A percentile compares a stretch with the other conserved stretches of the same genome.
phyloP scores from a whole-genome alignment of 2,888 invertebrate species.

The Apoda limacodes region DNA sequence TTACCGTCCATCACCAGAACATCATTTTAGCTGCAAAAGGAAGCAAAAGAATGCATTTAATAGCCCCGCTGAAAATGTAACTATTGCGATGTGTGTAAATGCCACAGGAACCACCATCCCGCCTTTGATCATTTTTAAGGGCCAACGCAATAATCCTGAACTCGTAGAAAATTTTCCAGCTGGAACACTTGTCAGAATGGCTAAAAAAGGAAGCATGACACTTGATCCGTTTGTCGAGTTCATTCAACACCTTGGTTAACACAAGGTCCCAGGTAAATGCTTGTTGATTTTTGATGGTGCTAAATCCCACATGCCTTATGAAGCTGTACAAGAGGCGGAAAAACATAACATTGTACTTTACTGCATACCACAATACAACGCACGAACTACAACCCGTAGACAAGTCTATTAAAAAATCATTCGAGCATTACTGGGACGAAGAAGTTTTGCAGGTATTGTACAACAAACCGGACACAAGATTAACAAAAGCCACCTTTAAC shows the following conservation, averaged over 20 bases:
- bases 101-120: slow-evolving; percentile 9
- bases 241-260: slow-evolving; percentile 12
- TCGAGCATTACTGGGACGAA: slow-evolving; percentile 14
- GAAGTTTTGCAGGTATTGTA: slow-evolving; percentile 9
- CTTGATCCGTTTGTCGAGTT: slow-evolving; percentile 7
- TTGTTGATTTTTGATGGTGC: slow-evolving; percentile 16
- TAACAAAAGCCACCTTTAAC: slow-evolving; percentile 12
- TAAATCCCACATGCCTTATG: slow-evolving; percentile 11
- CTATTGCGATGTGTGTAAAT: too few species aligned
- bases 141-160: slow-evolving; percentile 12
- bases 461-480: slow-evolving; percentile 3
- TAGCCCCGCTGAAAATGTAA: slow-evolving; percentile 14
- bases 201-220: slow-evolving; percentile 18
- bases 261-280: slow-evolving; percentile 13
- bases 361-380: slow-evolving; percentile 15
- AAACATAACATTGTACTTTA: slow-evolving; percentile 13
- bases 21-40: too few species aligned
- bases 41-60: slow-evolving; percentile 11
- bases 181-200: slow-evolving; percentile 15
- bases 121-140: too few species aligned
- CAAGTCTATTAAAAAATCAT: slow-evolving; percentile 12
- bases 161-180: slow-evolving; percentile 14
- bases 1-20: too few species aligned
- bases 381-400: slow-evolving; percentile 19
- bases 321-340: slow-evolving; percentile 13